Evolutionary conservation across 2,797 vertebrate species (phyloP), one percentile per base, ranked within the genome.

Genomic region (Acridotheres tristis): DNA sequence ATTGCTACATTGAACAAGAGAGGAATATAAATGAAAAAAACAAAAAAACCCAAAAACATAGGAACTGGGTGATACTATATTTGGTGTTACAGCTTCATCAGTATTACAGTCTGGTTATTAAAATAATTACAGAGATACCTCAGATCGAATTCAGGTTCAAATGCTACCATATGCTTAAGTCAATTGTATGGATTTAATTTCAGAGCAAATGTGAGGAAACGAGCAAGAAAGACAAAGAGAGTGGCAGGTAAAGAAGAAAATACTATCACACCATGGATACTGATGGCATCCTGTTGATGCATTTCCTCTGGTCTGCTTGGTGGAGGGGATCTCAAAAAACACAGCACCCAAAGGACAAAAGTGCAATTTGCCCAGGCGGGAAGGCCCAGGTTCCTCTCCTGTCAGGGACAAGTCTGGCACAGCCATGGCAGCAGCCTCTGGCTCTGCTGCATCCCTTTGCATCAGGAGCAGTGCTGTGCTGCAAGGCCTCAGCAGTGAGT

Each of bases 241-340:
- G 7, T 16, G 18, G 32, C 1, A 38, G 22, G 22, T 27, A 11
- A 51, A 45, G 27, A 13, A 43, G 22, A 58, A 50, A 74, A 45
- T 32, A 13, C 5, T 16, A 19, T 8, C 2, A 32, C 10, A n/a
- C 2, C 10, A 19, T 22, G 43, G 26, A 66, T 36, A 21, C 5
- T 26, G 25, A 21, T 14, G 21, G 7, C 32, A 22, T 36, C 11
- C 9, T 12, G 3, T 22, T 43, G 12, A 51, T 16, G 3, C 6
- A 50, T 11, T 10, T 6, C 5, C 30, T 58, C 18, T 22, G 10
- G 1, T 16, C 23, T 27, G 4, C 12, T 11, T 26, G 2, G 4
- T 32, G 15, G 2, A 26, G 9, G 57, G 11, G 21, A 43, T 22
- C 4, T 3, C 0, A 0, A 17, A 57, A 43, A 74, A 66, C 2